Conservation (phyloP, 2,797 vertebrate genomes). For the Enteromius anoplus region DNA sequence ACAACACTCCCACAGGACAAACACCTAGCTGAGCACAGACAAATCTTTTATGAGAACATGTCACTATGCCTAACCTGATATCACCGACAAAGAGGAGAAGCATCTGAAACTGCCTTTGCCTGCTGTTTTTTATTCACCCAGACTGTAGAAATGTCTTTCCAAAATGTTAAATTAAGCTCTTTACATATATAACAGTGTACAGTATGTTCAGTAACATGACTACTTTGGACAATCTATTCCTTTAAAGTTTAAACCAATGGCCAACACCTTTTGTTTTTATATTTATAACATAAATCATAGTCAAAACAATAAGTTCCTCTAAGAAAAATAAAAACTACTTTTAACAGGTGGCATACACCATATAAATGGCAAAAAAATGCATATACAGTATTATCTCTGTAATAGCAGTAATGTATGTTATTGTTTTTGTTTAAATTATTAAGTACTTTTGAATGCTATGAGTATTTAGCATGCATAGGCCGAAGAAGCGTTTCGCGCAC, state of each 20-base stretch:
- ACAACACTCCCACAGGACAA: slow-evolving; percentile 9
- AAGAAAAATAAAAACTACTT: not conserved
- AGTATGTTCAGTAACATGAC: not conserved
- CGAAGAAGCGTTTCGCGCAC: not conserved
- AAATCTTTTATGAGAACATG: not conserved
- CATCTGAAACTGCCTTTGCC: not conserved
- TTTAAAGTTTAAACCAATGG: not conserved
- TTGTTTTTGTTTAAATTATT: not conserved
- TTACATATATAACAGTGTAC: not conserved
- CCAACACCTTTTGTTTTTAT: not conserved
- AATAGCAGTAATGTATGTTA: not conserved
- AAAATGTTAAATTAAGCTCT: not conserved
- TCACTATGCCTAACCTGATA: not conserved
- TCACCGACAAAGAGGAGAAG: not conserved
- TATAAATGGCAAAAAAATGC: not conserved
- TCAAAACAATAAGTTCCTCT: not conserved
- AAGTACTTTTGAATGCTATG: not conserved
- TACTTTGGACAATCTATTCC: not conserved
- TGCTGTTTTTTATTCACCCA: not conserved
- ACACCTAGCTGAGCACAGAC: not conserved
- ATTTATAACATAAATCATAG: not conserved
- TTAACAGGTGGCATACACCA: not conserved
- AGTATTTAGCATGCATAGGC: not conserved
- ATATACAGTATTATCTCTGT: not conserved
- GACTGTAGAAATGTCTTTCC: too few species aligned